These are phyloP conservation scores for Spodoptera exigua DNA, from an alignment of 2,888 invertebrate genomes.

Conservation along the genomic window DNA sequence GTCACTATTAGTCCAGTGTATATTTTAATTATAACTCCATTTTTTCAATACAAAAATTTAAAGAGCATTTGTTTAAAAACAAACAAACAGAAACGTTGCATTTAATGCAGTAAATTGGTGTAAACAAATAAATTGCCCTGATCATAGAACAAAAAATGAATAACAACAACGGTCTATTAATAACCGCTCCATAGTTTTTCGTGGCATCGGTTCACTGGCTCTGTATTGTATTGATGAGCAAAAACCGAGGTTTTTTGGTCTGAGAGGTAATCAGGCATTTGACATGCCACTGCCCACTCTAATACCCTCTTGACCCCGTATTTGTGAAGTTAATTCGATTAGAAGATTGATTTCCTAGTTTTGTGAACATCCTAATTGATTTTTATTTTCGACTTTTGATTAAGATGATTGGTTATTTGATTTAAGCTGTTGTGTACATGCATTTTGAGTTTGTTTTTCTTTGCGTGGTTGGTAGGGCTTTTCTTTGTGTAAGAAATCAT, in stretches of 20 bases:
- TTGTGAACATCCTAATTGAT: not conserved
- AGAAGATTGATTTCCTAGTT: constrained; percentile 30
- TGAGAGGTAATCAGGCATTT: constrained; percentile 34
- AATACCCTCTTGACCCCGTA: constrained; percentile 51
- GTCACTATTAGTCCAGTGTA: too few species aligned
- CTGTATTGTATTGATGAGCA: constrained; percentile 26
- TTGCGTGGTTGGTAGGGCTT: too few species aligned
- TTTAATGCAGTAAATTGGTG: too few species aligned
- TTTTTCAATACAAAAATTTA: too few species aligned
- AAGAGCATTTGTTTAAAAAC: too few species aligned
- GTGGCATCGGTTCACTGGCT: constrained; percentile 41
- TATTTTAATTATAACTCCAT: too few species aligned
- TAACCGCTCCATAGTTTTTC: constrained; percentile 44
- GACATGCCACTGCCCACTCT: constrained; percentile 45
- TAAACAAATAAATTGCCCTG: not conserved
- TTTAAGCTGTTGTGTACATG: too few species aligned
- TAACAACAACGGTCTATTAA: constrained; percentile 37
- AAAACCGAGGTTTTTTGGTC: constrained; percentile 46
- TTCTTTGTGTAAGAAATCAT: too few species aligned
- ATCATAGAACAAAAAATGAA: constrained; percentile 7
- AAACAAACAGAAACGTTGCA: too few species aligned
- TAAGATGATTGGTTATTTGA: too few species aligned
- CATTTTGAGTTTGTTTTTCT: too few species aligned
- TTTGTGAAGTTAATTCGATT: constrained; percentile 15
- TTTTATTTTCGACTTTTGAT: not conserved